These are phyloP conservation scores for Dryobates pubescens DNA, from an alignment of 2,797 vertebrate species.

Conservation along the genomic window DNA sequence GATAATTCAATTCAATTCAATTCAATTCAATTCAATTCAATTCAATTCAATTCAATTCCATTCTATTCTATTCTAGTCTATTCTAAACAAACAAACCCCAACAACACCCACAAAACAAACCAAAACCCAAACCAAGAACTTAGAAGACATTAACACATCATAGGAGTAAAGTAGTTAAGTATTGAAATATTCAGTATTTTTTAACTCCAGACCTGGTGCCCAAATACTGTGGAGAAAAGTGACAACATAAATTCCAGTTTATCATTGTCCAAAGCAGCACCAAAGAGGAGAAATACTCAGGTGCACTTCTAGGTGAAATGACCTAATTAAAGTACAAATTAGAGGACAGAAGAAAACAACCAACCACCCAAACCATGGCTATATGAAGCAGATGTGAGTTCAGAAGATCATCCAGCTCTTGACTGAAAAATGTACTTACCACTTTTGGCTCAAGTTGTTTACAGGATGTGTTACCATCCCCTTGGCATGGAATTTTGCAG, in stretches of 20 bases:
- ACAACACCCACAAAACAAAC: too few species aligned
- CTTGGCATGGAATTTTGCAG: accelerated
- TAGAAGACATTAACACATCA: background rate
- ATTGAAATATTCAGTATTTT: background rate
- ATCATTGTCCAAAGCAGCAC: background rate
- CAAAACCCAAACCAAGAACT: too few species aligned
- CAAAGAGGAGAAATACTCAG: background rate
- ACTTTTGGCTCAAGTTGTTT: background rate
- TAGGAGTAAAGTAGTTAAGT: background rate
- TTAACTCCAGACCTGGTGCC: background rate
- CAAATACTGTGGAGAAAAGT: background rate
- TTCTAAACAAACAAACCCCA: too few species aligned
- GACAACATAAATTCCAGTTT: background rate
- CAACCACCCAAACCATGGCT: background rate
- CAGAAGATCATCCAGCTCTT: background rate
- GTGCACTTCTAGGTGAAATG: background rate
- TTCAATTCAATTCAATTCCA: too few species aligned
- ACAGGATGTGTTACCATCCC: background rate
- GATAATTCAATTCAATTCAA: too few species aligned
- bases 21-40: too few species aligned
- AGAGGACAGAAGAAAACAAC: background rate
- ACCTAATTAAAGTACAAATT: background rate
- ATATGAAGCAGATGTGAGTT: background rate
- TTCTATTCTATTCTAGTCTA: too few species aligned
- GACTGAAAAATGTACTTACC: background rate